Percentiles rank a stretch among this genome's conserved stretches.
Conservation (phyloP, 2,113 vertebrate species). For the Oceanites oceanicus region DNA sequence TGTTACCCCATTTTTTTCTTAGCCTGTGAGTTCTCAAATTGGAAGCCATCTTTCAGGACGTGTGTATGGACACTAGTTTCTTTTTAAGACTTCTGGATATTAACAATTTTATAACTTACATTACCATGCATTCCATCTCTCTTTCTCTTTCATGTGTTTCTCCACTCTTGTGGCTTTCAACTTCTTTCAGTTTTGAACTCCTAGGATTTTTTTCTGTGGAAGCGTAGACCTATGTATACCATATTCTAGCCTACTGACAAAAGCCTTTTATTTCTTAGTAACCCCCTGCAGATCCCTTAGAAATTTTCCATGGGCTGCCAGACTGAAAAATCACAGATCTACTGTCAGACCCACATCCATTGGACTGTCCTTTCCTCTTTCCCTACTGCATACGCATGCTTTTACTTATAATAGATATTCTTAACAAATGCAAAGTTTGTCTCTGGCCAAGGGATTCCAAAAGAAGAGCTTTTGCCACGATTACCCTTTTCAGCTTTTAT, state of each 20-base stretch:
- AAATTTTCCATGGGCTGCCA: neutral
- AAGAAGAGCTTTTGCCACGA: neutral
- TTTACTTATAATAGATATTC: neutral
- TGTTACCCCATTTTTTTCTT: neutral
- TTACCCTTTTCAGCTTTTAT: conserved; percentile 14
- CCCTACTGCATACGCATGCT: neutral
- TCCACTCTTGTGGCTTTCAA: neutral
- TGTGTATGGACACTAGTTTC: neutral
- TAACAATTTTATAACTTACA: neutral
- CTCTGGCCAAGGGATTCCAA: neutral
- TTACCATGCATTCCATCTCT: neutral
- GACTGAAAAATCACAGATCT: neutral
- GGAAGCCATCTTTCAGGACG: neutral
- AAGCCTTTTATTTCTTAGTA: neutral
- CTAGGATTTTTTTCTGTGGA: neutral
- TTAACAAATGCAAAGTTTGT: neutral
- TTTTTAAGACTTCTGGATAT: neutral
- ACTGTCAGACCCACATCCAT: neutral
- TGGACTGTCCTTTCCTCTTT: neutral
- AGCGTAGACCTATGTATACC: neutral
- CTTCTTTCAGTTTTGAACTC: neutral
- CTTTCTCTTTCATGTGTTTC: neutral
- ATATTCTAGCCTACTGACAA: neutral
- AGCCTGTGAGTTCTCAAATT: neutral
- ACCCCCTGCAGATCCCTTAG: neutral